These are phyloP conservation scores for Diabrotica virgifera DNA, from an alignment of 1,140 invertebrate genomes.

Conservation along the genomic window DNA sequence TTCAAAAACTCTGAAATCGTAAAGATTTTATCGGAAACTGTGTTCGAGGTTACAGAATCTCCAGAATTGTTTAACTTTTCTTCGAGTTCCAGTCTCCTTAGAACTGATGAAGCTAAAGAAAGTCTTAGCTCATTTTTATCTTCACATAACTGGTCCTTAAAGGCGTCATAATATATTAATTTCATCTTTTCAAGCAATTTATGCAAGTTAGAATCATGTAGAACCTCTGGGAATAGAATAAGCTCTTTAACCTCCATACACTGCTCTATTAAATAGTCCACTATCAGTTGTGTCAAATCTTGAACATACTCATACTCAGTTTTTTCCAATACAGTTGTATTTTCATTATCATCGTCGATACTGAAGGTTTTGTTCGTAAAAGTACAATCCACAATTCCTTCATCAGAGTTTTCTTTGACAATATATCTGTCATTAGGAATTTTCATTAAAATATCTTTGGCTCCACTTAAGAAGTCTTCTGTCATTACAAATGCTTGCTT, in stretches of 20 bases:
- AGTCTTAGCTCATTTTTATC: constrained; percentile 38
- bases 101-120: constrained; percentile 29
- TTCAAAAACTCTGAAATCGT: constrained; percentile 43
- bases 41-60: constrained; percentile 22
- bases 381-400: constrained; percentile 36
- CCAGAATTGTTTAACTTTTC: constrained; percentile 22
- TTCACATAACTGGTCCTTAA: constrained; percentile 26
- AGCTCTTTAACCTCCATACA: constrained; percentile 39
- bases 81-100: constrained; percentile 32
- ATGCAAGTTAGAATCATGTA: constrained; percentile 33
- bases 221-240: constrained; percentile 42
- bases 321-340: not conserved
- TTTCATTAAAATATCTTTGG: constrained; percentile 12
- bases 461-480: constrained; percentile 9
- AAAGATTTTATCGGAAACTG: constrained; percentile 40
- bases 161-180: constrained; percentile 33
- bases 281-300: constrained; percentile 26
- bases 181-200: constrained; percentile 37
- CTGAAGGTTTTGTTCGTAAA: not conserved
- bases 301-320: constrained; percentile 20
- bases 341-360: not conserved
- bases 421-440: not conserved
- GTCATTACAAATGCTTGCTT: not conserved
- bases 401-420: constrained; percentile 22
- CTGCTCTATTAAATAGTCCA: constrained; percentile 40